Conservation (phyloP, 1,140 invertebrate species). For the Alviniconcha marisindica region DNA sequence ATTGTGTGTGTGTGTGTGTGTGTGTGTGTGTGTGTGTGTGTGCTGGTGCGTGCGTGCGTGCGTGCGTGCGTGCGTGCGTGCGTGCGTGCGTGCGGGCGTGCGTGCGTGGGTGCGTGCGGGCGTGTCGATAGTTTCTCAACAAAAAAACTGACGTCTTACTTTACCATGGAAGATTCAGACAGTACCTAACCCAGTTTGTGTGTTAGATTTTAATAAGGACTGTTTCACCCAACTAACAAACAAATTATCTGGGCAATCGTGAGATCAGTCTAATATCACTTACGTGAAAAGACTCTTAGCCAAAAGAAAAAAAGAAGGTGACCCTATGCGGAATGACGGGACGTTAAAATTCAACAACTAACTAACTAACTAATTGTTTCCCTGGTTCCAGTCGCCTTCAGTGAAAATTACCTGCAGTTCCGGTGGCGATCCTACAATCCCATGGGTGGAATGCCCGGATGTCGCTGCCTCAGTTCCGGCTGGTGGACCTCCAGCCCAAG, state of each 20-base stretch:
- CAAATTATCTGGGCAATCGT: background rate
- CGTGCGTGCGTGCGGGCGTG: background rate
- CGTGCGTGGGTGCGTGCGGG: background rate
- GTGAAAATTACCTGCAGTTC: slow-evolving; percentile 22
- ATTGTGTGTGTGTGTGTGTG: no score
- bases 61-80: background rate
- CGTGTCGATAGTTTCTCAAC: no score
- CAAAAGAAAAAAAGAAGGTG: no score
- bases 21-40: no score
- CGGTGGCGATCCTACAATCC: slow-evolving; percentile 15
- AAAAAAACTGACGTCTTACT: no score
- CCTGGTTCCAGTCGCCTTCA: slow-evolving; percentile 6
- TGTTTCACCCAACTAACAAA: background rate
- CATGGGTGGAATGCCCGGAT: slow-evolving; percentile 18
- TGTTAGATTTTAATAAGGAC: background rate
- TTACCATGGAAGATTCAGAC: background rate
- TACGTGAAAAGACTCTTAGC: no score
- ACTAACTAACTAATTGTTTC: no score
- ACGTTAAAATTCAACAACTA: no score
- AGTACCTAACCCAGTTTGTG: background rate
- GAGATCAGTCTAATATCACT: no score
- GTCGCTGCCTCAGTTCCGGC: slow-evolving; percentile 11
- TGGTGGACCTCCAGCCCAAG: background rate
- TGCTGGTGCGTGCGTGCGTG: background rate
- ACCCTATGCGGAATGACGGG: no score